Base-by-base conservation (phyloP, 2,888 invertebrate species). In the Amorpha juglandis region DNA sequence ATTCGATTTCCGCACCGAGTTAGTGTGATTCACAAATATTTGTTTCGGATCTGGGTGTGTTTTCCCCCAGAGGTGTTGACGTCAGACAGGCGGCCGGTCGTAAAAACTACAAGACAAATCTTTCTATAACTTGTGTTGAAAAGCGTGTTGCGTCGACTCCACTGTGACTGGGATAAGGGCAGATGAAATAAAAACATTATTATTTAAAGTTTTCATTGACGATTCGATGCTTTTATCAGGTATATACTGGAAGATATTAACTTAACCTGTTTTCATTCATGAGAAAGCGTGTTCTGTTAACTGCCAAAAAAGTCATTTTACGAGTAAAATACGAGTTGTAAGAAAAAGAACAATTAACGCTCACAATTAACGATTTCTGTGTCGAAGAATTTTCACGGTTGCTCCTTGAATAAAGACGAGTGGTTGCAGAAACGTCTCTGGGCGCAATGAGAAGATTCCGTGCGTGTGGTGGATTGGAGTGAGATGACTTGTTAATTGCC, bases 401-500 rank as follows among this genome's bases (percentile, higher is more conserved):
- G 85, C 89, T 90, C 87, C 78, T 75, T 88, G 89, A 90, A 91
- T 88, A 86, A 86, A 82, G 84, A 78, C 82, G 77, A 82, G 77
- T 70, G 75, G 86, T 83, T 81, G 79, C 77, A 77, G 86, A 89
- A 86, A 77, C 78, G 78, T 77, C 77, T 76, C 71, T 70, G 68
- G 71, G 79, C 75, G 75, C 75, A 76, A 78, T 78, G 78, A 74
- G 81, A 81, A 80, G 83, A 87, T 86, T 85, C 84, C 84, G 70
- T 67, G 69, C 71, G 75, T 77, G 78, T 79, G 79, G 80, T 81
- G 81, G 80, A 75, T 77, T 74, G 80, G 78, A 83, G 83, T 82
- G 85, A 82, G 87, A 85, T 84, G 89, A 86, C 85, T 88, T 83
- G 84, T 86, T 93, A 92, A 93, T 93, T 92, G 91, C 84, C 79